These are phyloP conservation scores for Ficedula albicollis DNA, from an alignment of 2,797 vertebrate species.

Conservation along the genomic window DNA sequence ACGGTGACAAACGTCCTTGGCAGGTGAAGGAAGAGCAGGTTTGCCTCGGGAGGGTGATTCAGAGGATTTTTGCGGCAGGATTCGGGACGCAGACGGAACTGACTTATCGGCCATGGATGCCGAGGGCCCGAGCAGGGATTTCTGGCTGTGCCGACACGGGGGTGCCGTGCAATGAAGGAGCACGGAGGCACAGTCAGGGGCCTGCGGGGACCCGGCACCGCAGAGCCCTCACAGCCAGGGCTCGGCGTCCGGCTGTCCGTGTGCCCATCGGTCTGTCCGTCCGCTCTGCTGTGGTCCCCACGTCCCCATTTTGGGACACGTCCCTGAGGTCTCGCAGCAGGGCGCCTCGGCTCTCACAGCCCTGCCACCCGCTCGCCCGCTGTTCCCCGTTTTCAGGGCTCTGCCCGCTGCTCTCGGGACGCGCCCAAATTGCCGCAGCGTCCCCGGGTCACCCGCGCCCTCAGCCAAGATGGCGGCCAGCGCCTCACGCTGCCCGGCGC, in stretches of 20 bases:
- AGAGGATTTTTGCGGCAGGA: background rate
- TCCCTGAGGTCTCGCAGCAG: too few species aligned
- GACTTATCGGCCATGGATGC: background rate
- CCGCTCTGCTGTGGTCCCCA: background rate
- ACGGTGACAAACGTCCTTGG: background rate
- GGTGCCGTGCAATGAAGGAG: fast-evolving
- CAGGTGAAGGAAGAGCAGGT: background rate
- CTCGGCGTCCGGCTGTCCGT: background rate
- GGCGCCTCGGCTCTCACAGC: fast-evolving
- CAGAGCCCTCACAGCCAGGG: background rate
- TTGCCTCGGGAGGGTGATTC: background rate
- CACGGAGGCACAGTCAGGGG: background rate
- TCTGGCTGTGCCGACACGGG: fast-evolving
- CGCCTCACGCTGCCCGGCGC: background rate
- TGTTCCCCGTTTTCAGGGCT: too few species aligned
- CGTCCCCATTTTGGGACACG: fast-evolving
- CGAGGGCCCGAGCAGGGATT: background rate
- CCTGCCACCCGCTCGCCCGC: background rate
- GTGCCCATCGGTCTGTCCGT: fast-evolving
- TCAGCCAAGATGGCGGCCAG: background rate
- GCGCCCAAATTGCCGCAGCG: fast-evolving
- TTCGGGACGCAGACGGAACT: background rate
- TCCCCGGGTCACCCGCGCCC: background rate
- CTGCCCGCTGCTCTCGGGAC: background rate
- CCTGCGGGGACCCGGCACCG: background rate